Base-by-base conservation (phyloP, 2,888 invertebrate genomes). In the Ariolimax columbianus region DNA sequence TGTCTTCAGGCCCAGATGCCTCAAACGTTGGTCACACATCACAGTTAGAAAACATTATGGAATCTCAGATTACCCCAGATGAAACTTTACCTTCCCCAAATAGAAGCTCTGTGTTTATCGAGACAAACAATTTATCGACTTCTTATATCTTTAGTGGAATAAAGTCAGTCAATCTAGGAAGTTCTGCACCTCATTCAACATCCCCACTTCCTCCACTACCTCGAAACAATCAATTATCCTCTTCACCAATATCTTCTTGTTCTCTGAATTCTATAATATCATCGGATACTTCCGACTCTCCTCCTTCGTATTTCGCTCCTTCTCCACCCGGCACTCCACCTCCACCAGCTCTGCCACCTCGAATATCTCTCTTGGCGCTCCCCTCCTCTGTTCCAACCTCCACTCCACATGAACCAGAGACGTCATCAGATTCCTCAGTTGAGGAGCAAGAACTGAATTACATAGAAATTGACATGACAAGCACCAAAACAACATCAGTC, bases 391-490 rank as follows among this genome's bases (percentile, higher is more conserved):
- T 38, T 19, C 26, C 47, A 26, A 33, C 33, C 30, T 63, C 83
- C n/a, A 51, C 59, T 40, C 73, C 72, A 14, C 19, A 66, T 17
- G 47, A 75, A 36, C 77, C 79, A 43, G 84, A 84, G 14, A 68
- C 38, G 23, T 9, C 43, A 30, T 68, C 81, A 63, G 66, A 75
- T 47, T 85, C 81, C 26, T 80, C 75, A 30, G 81, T 77, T 14
- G 85, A 81, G 14, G 75, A 81, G 38, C 81, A 80, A 30, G 82
- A 85, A 86, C 88, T 94, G 66, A 94, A 94, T 86, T 94, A 94
- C 87, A 92, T 93, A 36, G 93, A 94, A 87, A 92, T 94, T 33
- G 94, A 94, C 83, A 90, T 93, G 78, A 88, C 91, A 2, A 82
- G 59, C 47, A n/a, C 83, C 9, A 72, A 85, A 17, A 47, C 84